Percentiles rank a stretch among this genome's conserved stretches.
phyloP scores from a whole-genome alignment of 2,113 vertebrate genomes.

The Nesogale talazaci region DNA sequence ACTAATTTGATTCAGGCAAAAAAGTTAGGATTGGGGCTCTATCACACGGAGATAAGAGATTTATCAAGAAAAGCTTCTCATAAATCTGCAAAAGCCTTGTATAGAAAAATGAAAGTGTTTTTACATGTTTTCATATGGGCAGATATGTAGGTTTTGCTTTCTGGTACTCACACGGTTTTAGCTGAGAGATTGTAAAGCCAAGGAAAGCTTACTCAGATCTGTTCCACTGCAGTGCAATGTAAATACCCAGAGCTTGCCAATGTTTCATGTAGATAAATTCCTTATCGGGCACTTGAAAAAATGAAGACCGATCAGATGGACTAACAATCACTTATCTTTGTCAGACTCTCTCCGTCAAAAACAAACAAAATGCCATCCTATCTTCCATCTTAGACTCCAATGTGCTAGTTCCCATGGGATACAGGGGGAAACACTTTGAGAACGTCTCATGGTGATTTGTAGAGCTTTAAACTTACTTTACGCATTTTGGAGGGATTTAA shows the following conservation, averaged over 20 bases:
- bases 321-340: background rate
- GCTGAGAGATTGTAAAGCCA: background rate
- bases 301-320: background rate
- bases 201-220: background rate
- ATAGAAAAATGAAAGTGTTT: background rate
- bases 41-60: background rate
- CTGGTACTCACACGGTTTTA: constrained; percentile 31
- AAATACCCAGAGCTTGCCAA: background rate
- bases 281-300: background rate
- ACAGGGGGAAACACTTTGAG: background rate
- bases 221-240: background rate
- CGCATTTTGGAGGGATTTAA: constrained; percentile 3
- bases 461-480: constrained; percentile 23
- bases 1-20: constrained; percentile 3
- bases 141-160: constrained; percentile 40
- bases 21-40: background rate
- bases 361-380: background rate
- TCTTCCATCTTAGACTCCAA: background rate
- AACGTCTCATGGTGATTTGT: background rate
- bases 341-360: background rate
- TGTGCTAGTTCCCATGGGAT: background rate
- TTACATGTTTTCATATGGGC: background rate
- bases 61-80: background rate
- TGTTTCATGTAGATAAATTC: constrained; percentile 17
- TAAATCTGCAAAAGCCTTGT: constrained; percentile 3